Conservation (phyloP, 2,888 invertebrate species). For the Xylota sylvarum region DNA sequence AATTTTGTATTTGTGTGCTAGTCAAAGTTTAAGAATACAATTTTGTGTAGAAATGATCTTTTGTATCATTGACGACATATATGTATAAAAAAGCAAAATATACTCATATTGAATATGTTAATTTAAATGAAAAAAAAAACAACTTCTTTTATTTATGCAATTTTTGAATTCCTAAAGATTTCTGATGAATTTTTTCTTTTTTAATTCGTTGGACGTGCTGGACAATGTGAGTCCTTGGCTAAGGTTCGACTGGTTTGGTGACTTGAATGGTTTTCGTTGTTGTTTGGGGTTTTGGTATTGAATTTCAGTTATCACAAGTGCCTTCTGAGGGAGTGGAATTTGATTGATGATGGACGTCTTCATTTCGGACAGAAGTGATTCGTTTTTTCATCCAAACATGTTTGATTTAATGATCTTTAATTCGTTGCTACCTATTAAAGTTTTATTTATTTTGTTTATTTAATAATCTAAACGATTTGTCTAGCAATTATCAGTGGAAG, state of each 20-base stretch:
- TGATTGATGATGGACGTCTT: constrained; percentile 7
- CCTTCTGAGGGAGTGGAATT: neutral
- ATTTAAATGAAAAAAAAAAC: constrained; percentile 28
- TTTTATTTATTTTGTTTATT: neutral
- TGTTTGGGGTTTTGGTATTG: neutral
- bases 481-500: neutral
- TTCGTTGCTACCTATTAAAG: neutral
- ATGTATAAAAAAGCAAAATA: constrained; percentile 14
- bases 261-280: neutral
- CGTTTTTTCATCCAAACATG: neutral
- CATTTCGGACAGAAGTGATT: neutral
- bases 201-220: neutral
- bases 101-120: constrained; percentile 57
- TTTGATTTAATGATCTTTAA: constrained; percentile 11
- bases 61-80: constrained; percentile 34
- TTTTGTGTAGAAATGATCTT: constrained; percentile 37
- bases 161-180: constrained; percentile 24
- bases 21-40: constrained; percentile 34
- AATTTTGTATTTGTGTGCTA: constrained; percentile 41
- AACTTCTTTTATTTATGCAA: constrained; percentile 14
- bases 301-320: neutral
- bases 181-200: constrained; percentile 10
- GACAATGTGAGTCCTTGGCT: constrained; percentile 6
- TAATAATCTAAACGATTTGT: neutral
- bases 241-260: constrained; percentile 20